Percentiles rank a stretch among this genome's conserved stretches.
These are phyloP conservation scores for Cygnus buccinator DNA, from an alignment of 2,113 vertebrate species.

Conservation along the genomic window DNA sequence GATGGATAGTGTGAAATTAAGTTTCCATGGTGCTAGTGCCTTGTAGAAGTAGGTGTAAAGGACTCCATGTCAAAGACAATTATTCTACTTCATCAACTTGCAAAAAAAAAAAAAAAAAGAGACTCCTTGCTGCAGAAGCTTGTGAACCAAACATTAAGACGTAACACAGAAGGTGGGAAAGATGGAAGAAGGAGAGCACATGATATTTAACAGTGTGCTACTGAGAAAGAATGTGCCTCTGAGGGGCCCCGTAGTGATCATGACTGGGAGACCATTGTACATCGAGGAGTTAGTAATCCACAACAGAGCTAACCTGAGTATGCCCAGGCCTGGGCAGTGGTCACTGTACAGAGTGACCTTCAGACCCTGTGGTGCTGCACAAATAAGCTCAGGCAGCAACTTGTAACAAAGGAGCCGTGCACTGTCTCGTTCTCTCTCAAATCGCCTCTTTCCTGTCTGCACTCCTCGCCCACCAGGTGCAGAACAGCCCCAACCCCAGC, in stretches of 20 bases:
- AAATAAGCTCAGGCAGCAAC: not conserved
- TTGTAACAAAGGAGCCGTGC: not conserved
- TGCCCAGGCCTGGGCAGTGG: not conserved
- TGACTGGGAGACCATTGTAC: not conserved
- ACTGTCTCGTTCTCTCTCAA: too few relatives aligned
- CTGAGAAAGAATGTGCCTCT: not conserved
- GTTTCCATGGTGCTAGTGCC: not conserved
- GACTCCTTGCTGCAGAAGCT: not conserved
- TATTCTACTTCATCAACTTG: not conserved
- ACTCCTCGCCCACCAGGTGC: too few relatives aligned
- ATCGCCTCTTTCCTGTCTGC: not conserved
- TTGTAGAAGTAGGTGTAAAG: not conserved
- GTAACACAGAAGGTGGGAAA: not conserved
- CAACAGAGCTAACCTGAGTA: not conserved
- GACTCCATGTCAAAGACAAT: not conserved
- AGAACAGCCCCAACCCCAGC: not conserved
- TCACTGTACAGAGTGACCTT: rapidly evolving
- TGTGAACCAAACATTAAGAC: not conserved
- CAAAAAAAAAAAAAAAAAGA: not conserved
- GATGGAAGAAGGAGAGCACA: not conserved
- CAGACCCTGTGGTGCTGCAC: not conserved
- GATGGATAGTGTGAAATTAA: not conserved
- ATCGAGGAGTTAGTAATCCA: not conserved
- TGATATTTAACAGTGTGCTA: not conserved
- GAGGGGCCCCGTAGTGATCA: rapidly evolving